Base-by-base conservation (phyloP, 92 coral and sea anemone genomes). In the Paragorgia papillata region DNA sequence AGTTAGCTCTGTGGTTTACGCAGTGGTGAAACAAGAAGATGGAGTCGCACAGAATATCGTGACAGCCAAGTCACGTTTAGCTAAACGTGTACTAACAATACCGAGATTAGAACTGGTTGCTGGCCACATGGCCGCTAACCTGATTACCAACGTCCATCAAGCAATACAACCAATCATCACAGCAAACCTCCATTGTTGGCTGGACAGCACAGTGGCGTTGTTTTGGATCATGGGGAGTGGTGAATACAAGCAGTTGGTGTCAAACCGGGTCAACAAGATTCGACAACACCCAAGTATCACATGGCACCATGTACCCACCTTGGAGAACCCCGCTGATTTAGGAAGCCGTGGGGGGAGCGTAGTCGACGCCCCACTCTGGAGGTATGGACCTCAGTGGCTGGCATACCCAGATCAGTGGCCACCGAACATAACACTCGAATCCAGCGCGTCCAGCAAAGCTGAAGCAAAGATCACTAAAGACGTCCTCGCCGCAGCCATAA, bases 1-100 rank as follows among this genome's bases (percentile, higher is more conserved):
- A 24, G 83, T 79, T 17, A 48, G 81, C 18, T 73, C 85, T 30
- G 82, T 82, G 1, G 88, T 84, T 26, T 88, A 88, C 69, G 74
- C 84, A 25, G 83, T 84, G 31, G 69, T 84, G 25, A 30, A 79
- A 33, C 92, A 84, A 30, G 24, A 32, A 28, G 43, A 73, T 10
- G 83, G 88, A 28, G 53, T 80, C 5, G 83, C 62, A 20, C 83
- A 83, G 17, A 65, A 44, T 30, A 76, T 87, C 17, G 81, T 84
- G 7, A 78, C 83, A 29, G 81, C 84, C 15, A 81, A 81, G 51
- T 76, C 81, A 20, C 28, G 85, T 12, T 43, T 81, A 7, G 85
- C 85, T 7, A 81, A 81, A 18, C 30, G 40, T 29, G 75, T 40
- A 20, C 51, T 81, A 9, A 73, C 81, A 13, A 18, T 81, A 7